Evolutionary conservation across 2,113 vertebrate genomes (phyloP).

Genomic region (Acrocephalus kingi): DNA sequence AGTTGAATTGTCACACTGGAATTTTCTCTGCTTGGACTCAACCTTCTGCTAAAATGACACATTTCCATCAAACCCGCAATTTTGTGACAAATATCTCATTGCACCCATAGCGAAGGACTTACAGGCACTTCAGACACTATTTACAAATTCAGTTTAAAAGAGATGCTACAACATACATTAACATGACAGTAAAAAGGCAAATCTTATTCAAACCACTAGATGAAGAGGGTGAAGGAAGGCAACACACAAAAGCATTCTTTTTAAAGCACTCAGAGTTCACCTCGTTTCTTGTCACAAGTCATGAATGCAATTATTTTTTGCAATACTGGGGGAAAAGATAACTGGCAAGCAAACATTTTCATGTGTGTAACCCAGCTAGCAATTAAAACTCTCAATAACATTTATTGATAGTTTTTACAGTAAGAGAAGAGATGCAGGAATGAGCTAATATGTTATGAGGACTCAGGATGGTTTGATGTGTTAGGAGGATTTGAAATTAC

Average conservation of each 20-base stretch:
- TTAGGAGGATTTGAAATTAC: not conserved
- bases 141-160: not conserved
- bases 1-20: not conserved
- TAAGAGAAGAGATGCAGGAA: not conserved
- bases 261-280: not conserved
- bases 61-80: not conserved
- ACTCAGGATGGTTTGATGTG: not conserved
- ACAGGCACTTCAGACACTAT: not conserved
- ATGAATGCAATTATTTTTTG: not conserved
- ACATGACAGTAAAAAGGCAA: not conserved
- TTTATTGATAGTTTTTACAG: not conserved
- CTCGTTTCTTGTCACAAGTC: not conserved
- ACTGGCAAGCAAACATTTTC: not conserved
- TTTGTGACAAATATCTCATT: not conserved
- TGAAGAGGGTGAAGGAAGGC: not conserved
- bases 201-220: not conserved
- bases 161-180: not conserved
- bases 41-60: not conserved
- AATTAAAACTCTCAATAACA: not conserved
- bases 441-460: not conserved
- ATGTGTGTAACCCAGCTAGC: not conserved
- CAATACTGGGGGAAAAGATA: not conserved
- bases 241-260: not conserved
- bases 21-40: not conserved
- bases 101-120: not conserved